Evolutionary conservation across 2,888 invertebrate species (phyloP).

Genomic region (Balanococcus diminutus): DNA sequence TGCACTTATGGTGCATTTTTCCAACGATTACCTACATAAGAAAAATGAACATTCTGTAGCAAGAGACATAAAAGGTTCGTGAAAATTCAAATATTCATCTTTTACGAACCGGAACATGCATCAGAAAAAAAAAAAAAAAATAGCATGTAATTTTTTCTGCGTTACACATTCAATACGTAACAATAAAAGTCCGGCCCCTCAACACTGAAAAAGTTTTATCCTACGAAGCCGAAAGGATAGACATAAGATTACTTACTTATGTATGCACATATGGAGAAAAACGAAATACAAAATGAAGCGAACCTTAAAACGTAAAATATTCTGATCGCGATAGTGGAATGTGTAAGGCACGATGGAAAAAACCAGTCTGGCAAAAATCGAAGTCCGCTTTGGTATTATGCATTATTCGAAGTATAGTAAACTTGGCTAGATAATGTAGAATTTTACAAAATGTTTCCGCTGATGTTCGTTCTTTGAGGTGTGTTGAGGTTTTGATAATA

Average conservation of each 20-base stretch:
- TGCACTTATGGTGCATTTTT: neutral
- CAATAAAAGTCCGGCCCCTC: neutral
- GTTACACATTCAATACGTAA: neutral
- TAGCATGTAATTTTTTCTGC: neutral
- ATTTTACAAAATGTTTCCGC: neutral
- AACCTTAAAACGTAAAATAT: neutral
- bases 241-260: neutral
- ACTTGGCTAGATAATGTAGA: neutral
- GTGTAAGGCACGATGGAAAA: neutral
- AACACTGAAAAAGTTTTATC: neutral
- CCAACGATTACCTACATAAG: neutral
- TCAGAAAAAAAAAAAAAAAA: neutral
- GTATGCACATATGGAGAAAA: neutral
- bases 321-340: neutral
- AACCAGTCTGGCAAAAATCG: neutral
- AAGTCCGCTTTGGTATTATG: neutral
- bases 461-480: neutral
- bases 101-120: neutral
- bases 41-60: neutral
- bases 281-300: constrained; percentile 1
- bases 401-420: no score
- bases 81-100: neutral
- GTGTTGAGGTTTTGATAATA: constrained; percentile 3
- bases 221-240: neutral
- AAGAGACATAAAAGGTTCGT: neutral